phyloP scores from a whole-genome alignment of 2,888 invertebrate genomes.

The Polyploca ridens region DNA sequence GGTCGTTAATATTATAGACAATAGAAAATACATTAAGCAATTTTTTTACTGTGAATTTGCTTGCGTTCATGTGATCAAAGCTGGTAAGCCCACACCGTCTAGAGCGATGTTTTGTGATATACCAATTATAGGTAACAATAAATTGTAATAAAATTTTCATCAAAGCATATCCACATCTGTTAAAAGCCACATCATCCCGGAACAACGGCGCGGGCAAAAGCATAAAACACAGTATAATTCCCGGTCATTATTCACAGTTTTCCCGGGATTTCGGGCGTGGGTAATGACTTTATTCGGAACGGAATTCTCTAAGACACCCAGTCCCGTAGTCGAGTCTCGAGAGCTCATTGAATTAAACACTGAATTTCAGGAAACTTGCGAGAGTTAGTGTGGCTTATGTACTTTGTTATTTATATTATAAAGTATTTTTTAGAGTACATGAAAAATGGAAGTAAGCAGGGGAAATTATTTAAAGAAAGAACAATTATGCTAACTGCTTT shows the following conservation, averaged over 20 bases:
- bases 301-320: conserved; percentile 57
- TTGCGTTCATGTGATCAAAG: too few species aligned
- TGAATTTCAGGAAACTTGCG: not conserved
- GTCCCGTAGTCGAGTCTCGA: conserved; percentile 18
- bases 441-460: too few species aligned
- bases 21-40: too few species aligned
- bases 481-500: not conserved
- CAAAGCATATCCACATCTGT: not conserved
- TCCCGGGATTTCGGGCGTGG: conserved; percentile 55
- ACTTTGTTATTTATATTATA: not conserved
- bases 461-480: too few species aligned
- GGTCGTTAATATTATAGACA: too few species aligned
- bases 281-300: conserved; percentile 68
- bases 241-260: conserved; percentile 70
- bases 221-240: conserved; percentile 72
- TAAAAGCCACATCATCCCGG: not conserved
- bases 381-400: not conserved
- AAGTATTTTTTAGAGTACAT: not conserved
- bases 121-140: not conserved
- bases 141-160: not conserved
- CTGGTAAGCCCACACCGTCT: too few species aligned
- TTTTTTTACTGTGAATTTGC: too few species aligned
- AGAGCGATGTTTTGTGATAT: too few species aligned
- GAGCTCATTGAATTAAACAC: conserved; percentile 1
- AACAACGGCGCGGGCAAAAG: conserved; percentile 33